Conservation (phyloP, 2,797 vertebrate species). For the Tiaroga cobitis region DNA sequence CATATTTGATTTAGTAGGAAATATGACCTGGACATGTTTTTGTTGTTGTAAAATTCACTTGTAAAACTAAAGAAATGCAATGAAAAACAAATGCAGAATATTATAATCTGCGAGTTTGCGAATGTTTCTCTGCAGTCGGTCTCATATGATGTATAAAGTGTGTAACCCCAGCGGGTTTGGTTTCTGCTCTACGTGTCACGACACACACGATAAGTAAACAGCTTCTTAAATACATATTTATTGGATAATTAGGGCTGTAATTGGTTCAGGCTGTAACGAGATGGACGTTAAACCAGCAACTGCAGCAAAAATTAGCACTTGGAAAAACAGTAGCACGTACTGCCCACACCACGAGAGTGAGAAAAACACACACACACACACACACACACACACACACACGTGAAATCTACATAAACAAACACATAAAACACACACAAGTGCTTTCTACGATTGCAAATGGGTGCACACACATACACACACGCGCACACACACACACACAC, state of each 20-base stretch:
- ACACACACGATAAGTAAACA: slow-evolving; percentile 62
- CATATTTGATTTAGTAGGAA: neutral
- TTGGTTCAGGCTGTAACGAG: slow-evolving; percentile 76
- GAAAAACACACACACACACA: slow-evolving; percentile 16
- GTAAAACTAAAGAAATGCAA: neutral
- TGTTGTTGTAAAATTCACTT: neutral
- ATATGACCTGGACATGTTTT: neutral
- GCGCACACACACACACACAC: slow-evolving; percentile 11
- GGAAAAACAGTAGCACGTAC: slow-evolving; percentile 45
- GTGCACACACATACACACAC: slow-evolving; percentile 23
- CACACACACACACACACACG: neutral
- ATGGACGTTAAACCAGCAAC: slow-evolving; percentile 75
- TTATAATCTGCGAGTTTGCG: neutral
- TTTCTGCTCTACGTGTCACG: slow-evolving; percentile 17
- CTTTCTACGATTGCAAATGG: slow-evolving; percentile 1
- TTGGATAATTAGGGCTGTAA: slow-evolving; percentile 80
- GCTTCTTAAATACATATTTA: slow-evolving; percentile 78
- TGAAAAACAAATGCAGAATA: neutral
- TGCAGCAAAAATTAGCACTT: slow-evolving; percentile 67
- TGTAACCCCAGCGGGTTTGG: neutral
- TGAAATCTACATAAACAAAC: slow-evolving; percentile 22
- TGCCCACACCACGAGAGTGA: slow-evolving; percentile 35
- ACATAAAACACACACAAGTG: slow-evolving; percentile 28
- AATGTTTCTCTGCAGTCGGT: neutral
- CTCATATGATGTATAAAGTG: neutral